Evolutionary conservation across 2,113 vertebrate genomes (phyloP), one percentile per base, ranked within the genome.

Genomic region (Toxostoma redivivum): DNA sequence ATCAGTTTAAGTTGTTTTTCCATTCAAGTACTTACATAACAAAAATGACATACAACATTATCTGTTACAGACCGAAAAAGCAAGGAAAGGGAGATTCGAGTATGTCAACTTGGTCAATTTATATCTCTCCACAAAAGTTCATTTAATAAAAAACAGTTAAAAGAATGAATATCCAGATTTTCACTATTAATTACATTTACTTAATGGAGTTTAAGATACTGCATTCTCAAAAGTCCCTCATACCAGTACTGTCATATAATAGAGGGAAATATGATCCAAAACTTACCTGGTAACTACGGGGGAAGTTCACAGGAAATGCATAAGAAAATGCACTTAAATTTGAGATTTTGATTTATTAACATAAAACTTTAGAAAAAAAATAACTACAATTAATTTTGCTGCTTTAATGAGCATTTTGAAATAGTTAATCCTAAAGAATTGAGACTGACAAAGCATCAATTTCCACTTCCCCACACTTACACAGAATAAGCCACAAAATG

Each of bases 1-100:
- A 48, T 54, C 90, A 65, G 21, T 79, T 88, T 17, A 88, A 78
- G 71, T 71, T 94, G 86, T 73, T 93, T 83, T 94, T 51, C 80
- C 82, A 78, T 88, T 96, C 85, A 95, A 85, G 37, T 47, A 62
- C 50, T 93, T 95, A 93, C 72, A 65, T 86, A 96, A 95, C 58
- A 82, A 86, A 88, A 90, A 78, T 56, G 58, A 81, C 94, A 95
- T 30, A 83, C 50, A 92, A 69, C 33, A 51, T 90, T 79, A 89
- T 73, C 81, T 74, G 45, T 20, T 73, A 79, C 35, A 33, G 72
- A n/a, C 73, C 47, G 37, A 86, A 91, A 84, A 92, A 77, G 58
- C 38, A 37, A 94, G 48, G 57, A 82, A 76, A 19, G 38, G 70
- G 15, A 71, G 76, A 66, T 51, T n/a, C 2, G 7, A 80, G 54